Evolutionary conservation across 2,888 invertebrate genomes (phyloP).

Genomic region (Mallateleia sp.): DNA sequence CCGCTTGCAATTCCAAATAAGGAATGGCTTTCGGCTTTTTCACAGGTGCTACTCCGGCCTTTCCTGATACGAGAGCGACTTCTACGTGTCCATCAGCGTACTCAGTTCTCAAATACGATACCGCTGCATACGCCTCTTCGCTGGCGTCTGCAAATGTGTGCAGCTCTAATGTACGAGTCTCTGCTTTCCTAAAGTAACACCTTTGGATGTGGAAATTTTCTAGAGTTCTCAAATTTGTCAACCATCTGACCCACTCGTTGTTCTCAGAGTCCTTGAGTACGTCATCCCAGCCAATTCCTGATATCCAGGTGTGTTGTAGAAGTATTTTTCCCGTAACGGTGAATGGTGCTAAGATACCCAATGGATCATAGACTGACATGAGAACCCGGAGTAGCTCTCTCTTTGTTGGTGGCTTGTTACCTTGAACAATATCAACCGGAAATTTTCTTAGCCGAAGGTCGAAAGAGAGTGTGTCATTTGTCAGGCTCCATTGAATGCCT

Average conservation of each 20-base stretch:
- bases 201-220: background rate
- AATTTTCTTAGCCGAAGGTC: background rate
- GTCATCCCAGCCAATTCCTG: conserved; percentile 74
- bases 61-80: conserved; percentile 18
- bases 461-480: background rate
- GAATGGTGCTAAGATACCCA: conserved; percentile 79
- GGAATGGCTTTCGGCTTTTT: conserved; percentile 41
- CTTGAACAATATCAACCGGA: background rate
- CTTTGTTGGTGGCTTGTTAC: conserved; percentile 57
- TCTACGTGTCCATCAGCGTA: conserved; percentile 6
- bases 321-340: conserved; percentile 77
- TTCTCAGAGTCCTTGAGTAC: conserved; percentile 22
- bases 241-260: background rate
- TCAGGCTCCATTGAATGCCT: background rate
- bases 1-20: conserved; percentile 38
- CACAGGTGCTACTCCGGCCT: conserved; percentile 25
- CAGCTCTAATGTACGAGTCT: background rate
- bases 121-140: conserved; percentile 29
- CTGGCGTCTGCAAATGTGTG: conserved; percentile 36
- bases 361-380: conserved; percentile 83
- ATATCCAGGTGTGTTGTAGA: conserved; percentile 79
- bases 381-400: conserved; percentile 70
- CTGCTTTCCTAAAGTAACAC: background rate
- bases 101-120: conserved; percentile 17
- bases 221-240: background rate